Evolutionary conservation across 2,797 vertebrate species (phyloP).

Genomic region (Gymnocypris eckloni): DNA sequence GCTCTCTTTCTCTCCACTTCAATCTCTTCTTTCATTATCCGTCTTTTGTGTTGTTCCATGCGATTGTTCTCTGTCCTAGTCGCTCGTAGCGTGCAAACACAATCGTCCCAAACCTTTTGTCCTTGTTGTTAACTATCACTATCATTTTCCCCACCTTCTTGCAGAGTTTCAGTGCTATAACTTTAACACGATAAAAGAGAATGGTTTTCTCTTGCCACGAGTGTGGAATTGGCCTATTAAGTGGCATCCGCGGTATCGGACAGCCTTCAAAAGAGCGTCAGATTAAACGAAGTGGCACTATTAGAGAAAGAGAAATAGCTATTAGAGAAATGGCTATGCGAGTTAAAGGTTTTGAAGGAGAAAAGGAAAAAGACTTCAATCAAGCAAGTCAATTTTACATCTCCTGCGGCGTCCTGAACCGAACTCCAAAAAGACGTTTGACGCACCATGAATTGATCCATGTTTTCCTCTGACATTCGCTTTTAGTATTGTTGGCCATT

Average conservation of each 20-base stretch:
- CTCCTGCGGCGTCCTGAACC: background rate
- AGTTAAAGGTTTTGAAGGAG: constrained; percentile 22
- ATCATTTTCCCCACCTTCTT: background rate
- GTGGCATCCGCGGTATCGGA: constrained; percentile 22
- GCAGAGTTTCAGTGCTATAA: background rate
- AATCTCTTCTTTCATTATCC: constrained; percentile 16
- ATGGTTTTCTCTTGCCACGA: background rate
- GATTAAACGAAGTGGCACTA: constrained; percentile 23
- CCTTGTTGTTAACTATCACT: background rate
- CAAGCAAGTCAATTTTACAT: background rate
- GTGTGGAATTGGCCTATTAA: constrained; percentile 44
- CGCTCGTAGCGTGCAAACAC: background rate
- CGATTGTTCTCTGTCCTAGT: background rate
- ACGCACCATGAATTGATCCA: background rate
- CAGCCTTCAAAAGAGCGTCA: constrained; percentile 29
- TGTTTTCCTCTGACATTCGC: background rate
- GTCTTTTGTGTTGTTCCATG: constrained; percentile 5
- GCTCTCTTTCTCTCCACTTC: constrained; percentile 3
- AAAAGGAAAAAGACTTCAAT: background rate
- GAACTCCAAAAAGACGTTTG: background rate
- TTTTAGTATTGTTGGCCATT: background rate
- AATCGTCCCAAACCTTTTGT: background rate
- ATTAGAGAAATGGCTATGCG: background rate
- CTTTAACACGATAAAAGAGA: constrained; percentile 22
- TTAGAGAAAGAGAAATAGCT: background rate